Base-by-base conservation (phyloP, 2,888 invertebrate genomes). In the Leptinotarsa rubiginosa region DNA sequence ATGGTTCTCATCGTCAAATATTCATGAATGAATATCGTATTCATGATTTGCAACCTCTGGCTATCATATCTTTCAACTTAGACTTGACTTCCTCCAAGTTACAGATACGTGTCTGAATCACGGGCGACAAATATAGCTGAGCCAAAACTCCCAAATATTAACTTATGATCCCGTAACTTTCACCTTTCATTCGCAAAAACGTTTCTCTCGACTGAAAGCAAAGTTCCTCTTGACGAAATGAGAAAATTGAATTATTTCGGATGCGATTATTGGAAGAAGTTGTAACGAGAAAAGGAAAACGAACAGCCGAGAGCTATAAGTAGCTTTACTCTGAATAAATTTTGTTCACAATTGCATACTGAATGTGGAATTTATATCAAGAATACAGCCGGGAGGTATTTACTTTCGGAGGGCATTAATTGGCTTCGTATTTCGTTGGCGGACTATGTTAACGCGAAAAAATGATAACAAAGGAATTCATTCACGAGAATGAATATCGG, bases 241-340 rank as follows among this genome's bases (percentile, higher is more conserved):
- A 64, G 18, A 56, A 73, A 68, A 73, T 68, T 65, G 73, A 69
- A 69, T 73, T 65, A 73, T 73, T 73, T 50, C 64, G 69, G 54
- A 73, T 69, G 65, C 50, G 54, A 73, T 73, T 73, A 73, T 65
- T 59, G 50, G 68, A 69, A 69, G 69, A 73, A 73, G 73, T 73
- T 67, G 73, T 65, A 65, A 64, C 64, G 62, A 64, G 65, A 52
- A 49, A 54, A 68, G 64, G 31, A 62, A 69, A 73, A 69, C 69
- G 69, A 69, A 69, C 69, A 69, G 59, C 54, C 56, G 65, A 73
- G 66, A 69, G 52, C 69, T 65, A 31, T 22, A 65, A 73, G 65
- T 69, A 54, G 72, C 25, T 67, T 31, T 68, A 73, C 72, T 73
- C 64, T 64, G 72, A 73, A 73, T 73, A 68, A 73, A 73, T 73